Evolutionary conservation across 2,113 vertebrate species (phyloP).

Genomic region (Litocranius walleri): DNA sequence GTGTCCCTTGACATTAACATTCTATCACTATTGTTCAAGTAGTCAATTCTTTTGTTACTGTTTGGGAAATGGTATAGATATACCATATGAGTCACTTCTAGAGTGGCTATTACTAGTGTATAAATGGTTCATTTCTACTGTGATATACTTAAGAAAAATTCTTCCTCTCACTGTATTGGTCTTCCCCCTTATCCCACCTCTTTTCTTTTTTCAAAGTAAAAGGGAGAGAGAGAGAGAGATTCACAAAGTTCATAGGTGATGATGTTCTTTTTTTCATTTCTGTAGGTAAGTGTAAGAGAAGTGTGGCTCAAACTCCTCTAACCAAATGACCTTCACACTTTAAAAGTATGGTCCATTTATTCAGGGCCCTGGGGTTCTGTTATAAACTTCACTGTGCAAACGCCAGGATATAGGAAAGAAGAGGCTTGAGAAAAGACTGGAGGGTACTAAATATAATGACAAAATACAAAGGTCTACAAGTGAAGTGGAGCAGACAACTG

Average conservation of each 20-base stretch:
- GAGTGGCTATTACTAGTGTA: background rate
- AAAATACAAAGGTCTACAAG: background rate
- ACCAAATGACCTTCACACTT: background rate
- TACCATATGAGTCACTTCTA: background rate
- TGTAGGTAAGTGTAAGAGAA: background rate
- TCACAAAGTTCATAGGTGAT: background rate
- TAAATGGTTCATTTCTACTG: background rate
- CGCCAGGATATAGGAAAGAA: background rate
- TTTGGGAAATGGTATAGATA: background rate
- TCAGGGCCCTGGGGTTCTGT: background rate
- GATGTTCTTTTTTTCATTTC: background rate
- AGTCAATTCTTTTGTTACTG: background rate
- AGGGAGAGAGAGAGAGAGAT: background rate
- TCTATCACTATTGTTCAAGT: background rate
- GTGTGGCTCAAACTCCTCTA: background rate
- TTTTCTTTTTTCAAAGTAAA: background rate
- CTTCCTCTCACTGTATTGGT: background rate
- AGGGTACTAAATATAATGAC: background rate
- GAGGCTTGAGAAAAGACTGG: background rate
- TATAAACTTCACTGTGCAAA: background rate
- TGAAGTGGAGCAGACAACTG: background rate
- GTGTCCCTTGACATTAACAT: background rate
- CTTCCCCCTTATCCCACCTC: background rate
- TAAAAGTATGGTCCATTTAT: background rate
- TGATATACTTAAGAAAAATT: background rate